A percentile compares a stretch with the other conserved stretches of the same genome.
phyloP scores from a whole-genome alignment of 2,113 vertebrate species.

The Tinamus guttatus region DNA sequence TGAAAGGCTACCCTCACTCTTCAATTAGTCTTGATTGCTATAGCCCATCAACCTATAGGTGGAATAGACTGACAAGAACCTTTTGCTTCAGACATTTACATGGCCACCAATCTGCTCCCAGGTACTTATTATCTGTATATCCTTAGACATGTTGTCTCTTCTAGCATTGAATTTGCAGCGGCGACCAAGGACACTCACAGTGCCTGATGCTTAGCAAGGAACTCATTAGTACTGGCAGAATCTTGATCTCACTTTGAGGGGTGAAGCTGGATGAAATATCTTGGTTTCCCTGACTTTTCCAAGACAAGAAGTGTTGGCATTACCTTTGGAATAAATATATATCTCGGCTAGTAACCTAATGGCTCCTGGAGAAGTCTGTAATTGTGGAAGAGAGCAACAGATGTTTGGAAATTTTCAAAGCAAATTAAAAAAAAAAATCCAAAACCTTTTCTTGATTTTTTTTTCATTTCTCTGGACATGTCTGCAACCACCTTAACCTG shows the following conservation, averaged over 20 bases:
- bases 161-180: not conserved
- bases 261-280: not conserved
- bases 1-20: not conserved
- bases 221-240: not conserved
- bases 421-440: not conserved
- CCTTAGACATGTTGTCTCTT: not conserved
- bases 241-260: not conserved
- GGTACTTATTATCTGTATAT: not conserved
- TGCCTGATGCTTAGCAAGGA: not conserved
- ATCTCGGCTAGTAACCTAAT: not conserved
- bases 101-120: not conserved
- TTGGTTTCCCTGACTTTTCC: not conserved
- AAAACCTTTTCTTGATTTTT: not conserved
- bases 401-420: not conserved
- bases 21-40: slow-evolving; percentile 35
- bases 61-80: not conserved
- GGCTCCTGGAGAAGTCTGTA: not conserved
- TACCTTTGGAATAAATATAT: not conserved
- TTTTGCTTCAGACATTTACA: slow-evolving; percentile 23
- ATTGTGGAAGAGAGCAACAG: not conserved
- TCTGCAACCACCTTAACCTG: not conserved
- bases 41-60: not conserved
- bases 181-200: not conserved
- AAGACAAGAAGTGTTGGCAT: not conserved
- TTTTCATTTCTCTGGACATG: not conserved